Conservation (phyloP, 35 echinoderm and acorn worm genomes). For the Holothuria glaberrima region DNA sequence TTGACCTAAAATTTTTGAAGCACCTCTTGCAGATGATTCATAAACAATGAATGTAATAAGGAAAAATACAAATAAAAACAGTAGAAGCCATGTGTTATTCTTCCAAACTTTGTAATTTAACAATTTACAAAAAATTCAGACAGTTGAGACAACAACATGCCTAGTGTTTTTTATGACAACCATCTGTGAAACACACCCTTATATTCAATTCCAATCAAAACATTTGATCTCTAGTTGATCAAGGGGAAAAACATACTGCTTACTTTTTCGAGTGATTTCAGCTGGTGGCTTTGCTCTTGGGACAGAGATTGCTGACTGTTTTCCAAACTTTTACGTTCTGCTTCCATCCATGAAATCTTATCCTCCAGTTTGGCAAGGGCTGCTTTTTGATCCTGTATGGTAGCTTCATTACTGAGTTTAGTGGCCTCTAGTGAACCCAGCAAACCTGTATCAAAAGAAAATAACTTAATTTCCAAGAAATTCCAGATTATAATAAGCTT, state of each 20-base stretch:
- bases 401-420: slow-evolving; percentile 88
- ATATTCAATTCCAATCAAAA: not conserved
- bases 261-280: slow-evolving; percentile 92
- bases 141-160: not conserved
- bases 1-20: too few species aligned
- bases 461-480: too few species aligned
- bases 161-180: not conserved
- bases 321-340: slow-evolving; percentile 75
- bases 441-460: slow-evolving; percentile 54
- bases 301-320: slow-evolving; percentile 68
- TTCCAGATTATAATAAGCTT: too few species aligned
- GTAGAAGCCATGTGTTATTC: too few species aligned
- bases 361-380: slow-evolving; percentile 82
- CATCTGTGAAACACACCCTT: not conserved
- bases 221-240: not conserved
- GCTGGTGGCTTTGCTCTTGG: slow-evolving; percentile 77
- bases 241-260: not conserved
- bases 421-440: slow-evolving; percentile 92
- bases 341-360: slow-evolving; percentile 91
- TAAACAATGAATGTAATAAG: too few species aligned
- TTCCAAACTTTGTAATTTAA: too few species aligned
- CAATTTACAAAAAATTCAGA: too few species aligned
- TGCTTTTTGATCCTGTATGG: slow-evolving; percentile 78
- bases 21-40: too few species aligned
- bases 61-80: too few species aligned